Evolutionary conservation across 2,113 vertebrate species (phyloP).

Genomic region (Heteronetta atricapilla): DNA sequence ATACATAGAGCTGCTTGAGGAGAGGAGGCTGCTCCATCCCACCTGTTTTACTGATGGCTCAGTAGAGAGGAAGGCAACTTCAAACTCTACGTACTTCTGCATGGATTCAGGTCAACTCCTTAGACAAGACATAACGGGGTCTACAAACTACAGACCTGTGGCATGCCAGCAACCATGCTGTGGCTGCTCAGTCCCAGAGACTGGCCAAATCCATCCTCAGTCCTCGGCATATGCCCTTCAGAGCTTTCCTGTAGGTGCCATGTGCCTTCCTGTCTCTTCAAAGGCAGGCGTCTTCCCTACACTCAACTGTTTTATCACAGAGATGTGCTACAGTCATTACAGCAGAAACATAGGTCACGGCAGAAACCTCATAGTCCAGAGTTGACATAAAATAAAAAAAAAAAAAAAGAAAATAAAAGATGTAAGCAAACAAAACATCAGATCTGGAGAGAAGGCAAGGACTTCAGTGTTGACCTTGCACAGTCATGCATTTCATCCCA

Average conservation of each 20-base stretch:
- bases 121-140: neutral
- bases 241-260: neutral
- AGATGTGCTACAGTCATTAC: neutral
- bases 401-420: neutral
- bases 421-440: neutral
- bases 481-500: neutral
- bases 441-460: neutral
- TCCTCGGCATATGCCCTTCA: accelerated
- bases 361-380: neutral
- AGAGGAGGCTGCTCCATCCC: neutral
- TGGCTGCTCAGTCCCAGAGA: neutral
- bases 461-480: neutral
- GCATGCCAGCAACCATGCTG: accelerated
- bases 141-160: neutral
- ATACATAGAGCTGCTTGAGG: neutral
- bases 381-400: neutral
- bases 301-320: accelerated
- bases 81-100: neutral
- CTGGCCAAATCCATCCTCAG: neutral
- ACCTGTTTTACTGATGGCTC: neutral
- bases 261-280: neutral
- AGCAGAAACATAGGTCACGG: neutral
- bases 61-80: neutral
- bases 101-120: neutral
- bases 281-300: accelerated